These are phyloP conservation scores for Micromussa lordhowensis DNA, from an alignment of 92 coral and sea anemone species.

Conservation along the genomic window DNA sequence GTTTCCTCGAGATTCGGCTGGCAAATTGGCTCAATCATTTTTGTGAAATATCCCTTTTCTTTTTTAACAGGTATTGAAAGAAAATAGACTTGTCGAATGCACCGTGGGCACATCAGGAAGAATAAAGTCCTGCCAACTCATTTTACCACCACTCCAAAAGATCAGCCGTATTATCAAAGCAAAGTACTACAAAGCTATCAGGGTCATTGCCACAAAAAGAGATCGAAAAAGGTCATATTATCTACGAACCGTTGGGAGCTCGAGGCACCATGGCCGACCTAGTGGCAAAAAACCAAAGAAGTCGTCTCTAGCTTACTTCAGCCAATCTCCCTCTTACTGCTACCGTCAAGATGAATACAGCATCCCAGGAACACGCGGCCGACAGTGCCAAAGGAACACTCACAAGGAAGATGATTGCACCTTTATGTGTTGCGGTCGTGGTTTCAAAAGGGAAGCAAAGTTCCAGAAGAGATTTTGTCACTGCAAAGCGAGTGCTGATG, in stretches of 20 bases:
- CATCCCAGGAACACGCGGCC: slow-evolving; percentile 58
- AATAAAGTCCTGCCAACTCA: slow-evolving; percentile 45
- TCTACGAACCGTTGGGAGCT: slow-evolving; percentile 19
- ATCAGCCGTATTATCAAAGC: slow-evolving; percentile 56
- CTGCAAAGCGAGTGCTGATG: slow-evolving; percentile 22
- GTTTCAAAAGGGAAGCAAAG: slow-evolving; percentile 30
- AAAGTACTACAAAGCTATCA: slow-evolving; percentile 48
- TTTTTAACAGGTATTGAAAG: slow-evolving; percentile 18
- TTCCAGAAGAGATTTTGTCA: slow-evolving; percentile 35
- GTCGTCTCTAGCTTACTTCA: slow-evolving; percentile 34
- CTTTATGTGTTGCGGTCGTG: slow-evolving; percentile 63
- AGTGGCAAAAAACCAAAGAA: slow-evolving; percentile 21
- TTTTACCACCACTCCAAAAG: slow-evolving; percentile 36
- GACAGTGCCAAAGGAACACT: slow-evolving; percentile 50
- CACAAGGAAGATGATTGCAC: slow-evolving; percentile 43
- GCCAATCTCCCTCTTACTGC: slow-evolving; percentile 56
- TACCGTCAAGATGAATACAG: slow-evolving; percentile 38
- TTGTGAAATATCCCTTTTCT: not conserved
- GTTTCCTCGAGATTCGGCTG: no score
- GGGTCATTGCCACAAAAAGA: slow-evolving; percentile 22
- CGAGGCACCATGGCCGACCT: slow-evolving; percentile 1
- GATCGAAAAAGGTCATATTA: not conserved
- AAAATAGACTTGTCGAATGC: slow-evolving; percentile 33
- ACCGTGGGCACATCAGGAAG: slow-evolving; percentile 34
- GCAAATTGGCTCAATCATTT: no score